Base-by-base conservation (phyloP, 2,888 invertebrate genomes). In the Chelonus formosanus region DNA sequence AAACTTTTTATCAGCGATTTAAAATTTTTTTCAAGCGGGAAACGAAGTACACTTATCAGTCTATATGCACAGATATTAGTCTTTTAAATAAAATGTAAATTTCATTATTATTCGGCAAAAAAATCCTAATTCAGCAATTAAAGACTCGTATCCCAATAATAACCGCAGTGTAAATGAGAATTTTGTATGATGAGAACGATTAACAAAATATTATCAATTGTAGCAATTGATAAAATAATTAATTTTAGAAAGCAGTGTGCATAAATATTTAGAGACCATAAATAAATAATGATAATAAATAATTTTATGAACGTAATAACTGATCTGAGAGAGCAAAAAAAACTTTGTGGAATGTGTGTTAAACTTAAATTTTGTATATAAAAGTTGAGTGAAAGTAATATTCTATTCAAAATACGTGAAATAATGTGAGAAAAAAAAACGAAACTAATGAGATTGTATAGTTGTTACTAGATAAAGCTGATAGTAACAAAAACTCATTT, bases 311-410 rank as follows among this genome's bases (percentile, higher is more conserved):
- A 56, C 20, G 20, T 63, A 35, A 53, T 54, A 44, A 54, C 56
- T 56, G 40, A 58, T 40, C 34, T 47, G 52, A 45, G 10, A 47
- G 44, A 20, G 20, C 20, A 20, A 20, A 50, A 34, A 31, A 47
- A 53, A 34, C n/a, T 48, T 48, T 50, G 47, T 44, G 10, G 36
- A 40, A 61, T 47, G 48, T 45, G 45, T 56, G 34, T 48, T 10
- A 50, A 10, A 69, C 71, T 72, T 75, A 76, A 71, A 71, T 20
- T 59, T 70, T 79, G 79, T 79, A 79, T 65, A 79, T 78, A 78
- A 72, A 68, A 72, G 73, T 75, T 73, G 70, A 74, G 77, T 75
- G 78, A 80, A 81, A 80, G 81, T 80, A 77, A 77, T 78, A 78
- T 78, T 77, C 75, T 76, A 70, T 20, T 20, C 20, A 35, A 52